Conservation (phyloP, 2,113 vertebrate genomes). For the Platysteira castanea region DNA sequence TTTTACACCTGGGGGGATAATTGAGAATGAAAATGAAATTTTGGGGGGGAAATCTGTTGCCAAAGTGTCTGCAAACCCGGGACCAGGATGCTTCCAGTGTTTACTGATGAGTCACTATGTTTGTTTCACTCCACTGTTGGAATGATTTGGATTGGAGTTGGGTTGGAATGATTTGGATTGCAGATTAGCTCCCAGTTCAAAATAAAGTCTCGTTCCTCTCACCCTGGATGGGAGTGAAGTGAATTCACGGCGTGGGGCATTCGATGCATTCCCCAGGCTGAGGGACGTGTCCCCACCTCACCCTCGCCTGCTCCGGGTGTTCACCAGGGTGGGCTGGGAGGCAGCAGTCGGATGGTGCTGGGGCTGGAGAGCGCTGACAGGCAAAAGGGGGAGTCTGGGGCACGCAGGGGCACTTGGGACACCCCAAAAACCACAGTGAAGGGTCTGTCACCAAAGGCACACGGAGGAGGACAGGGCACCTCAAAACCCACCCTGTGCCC, state of each 20-base stretch:
- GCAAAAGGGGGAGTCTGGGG: background rate
- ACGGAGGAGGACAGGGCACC: accelerated
- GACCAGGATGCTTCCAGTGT: accelerated
- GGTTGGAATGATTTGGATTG: background rate
- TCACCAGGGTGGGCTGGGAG: background rate
- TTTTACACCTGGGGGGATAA: background rate
- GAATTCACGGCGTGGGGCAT: accelerated
- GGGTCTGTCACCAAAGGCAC: background rate
- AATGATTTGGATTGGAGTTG: background rate
- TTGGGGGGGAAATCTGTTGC: accelerated
- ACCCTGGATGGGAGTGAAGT: background rate
- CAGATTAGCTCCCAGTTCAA: background rate
- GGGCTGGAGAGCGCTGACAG: background rate
- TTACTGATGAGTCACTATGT: accelerated
- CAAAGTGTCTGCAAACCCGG: accelerated
- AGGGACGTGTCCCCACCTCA: accelerated
- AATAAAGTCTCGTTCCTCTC: constrained; percentile 2
- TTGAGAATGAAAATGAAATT: background rate
- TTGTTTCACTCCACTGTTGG: accelerated
- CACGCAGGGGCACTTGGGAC: accelerated
- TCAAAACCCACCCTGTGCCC: accelerated
- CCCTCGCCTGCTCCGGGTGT: accelerated
- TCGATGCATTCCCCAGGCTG: accelerated
- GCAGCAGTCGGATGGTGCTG: accelerated
- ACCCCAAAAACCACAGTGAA: accelerated